Evolutionary conservation across 2,113 vertebrate genomes (phyloP), one percentile per base, ranked within the genome.

Genomic region (Rostratula benghalensis): DNA sequence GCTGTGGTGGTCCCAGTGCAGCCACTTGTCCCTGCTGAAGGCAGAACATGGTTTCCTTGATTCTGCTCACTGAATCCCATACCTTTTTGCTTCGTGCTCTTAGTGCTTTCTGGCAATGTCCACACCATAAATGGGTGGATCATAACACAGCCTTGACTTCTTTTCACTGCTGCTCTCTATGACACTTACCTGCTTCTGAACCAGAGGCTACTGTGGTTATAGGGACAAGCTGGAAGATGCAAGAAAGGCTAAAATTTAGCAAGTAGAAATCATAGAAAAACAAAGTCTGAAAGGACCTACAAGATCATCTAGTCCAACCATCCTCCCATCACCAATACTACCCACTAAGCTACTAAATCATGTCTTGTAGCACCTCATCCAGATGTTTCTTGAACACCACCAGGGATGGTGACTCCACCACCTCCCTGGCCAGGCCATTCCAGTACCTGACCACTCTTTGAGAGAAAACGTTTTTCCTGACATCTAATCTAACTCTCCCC

Each of bases 131-230:
- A 69, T 20, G 2, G 70, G 19, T 10, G 51, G 48, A 13, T 6
- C 0, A 3, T 24, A 33, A 48, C 22, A 22, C 20, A 53, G 2
- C 21, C 7, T 50, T 1, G 1, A 14, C 12, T 82, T 61, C 27
- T 37, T 48, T 61, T 69, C 11, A 5, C 12, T 73, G 48, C 68
- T 45, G 3, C 33, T 4, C 16, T 70, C 50, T 57, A 5, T 67
- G 45, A 41, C 10, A 12, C 17, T 74, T 37, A n/a, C 2, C 35
- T 77, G 1, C 50, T 51, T 53, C 57, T 65, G 35, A 39, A 83
- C 19, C n/a, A 19, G 15, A 45, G 35, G 65, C 15, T 48, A 11
- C 15, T 37, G 2, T 46, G 50, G 39, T 22, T 39, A 51, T 13
- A 10, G 45, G 23, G 46, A 45, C 41, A 59, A 56, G 4, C 15